Percentiles rank a stretch among this genome's conserved stretches.
Evolutionary conservation across 2,888 invertebrate species (phyloP).

Genomic region (Amiota mariae): DNA sequence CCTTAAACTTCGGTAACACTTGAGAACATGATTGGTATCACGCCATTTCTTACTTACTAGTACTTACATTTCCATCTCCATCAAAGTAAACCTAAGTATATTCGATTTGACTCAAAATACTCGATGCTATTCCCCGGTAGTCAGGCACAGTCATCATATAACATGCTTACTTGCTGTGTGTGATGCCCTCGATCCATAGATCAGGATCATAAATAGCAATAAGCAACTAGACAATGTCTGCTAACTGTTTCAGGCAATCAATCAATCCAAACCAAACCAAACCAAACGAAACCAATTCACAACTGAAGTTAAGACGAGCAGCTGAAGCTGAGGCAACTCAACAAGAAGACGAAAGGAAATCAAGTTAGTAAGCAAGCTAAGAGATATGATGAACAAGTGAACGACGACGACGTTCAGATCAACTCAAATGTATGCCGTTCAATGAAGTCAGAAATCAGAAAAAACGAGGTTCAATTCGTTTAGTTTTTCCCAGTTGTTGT

Average conservation of each 20-base stretch:
- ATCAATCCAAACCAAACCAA: slow-evolving; percentile 61
- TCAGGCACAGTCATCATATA: background rate
- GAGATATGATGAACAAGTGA: slow-evolving; percentile 22
- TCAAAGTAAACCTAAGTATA: background rate
- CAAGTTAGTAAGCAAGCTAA: no score
- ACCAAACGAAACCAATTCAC: slow-evolving; percentile 33
- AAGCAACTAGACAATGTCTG: slow-evolving; percentile 66
- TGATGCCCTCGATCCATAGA: slow-evolving; percentile 71
- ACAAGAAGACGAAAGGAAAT: background rate
- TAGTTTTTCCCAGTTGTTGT: slow-evolving; percentile 28
- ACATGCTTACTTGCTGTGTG: slow-evolving; percentile 50
- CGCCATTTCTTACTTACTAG: slow-evolving; percentile 14
- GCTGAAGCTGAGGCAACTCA: slow-evolving; percentile 31
- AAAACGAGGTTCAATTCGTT: slow-evolving; percentile 61
- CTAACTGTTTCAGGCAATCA: slow-evolving; percentile 72
- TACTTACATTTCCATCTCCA: background rate
- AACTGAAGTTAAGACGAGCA: slow-evolving; percentile 29
- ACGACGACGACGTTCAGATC: background rate
- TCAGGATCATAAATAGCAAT: slow-evolving; percentile 72
- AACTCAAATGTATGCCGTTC: slow-evolving; percentile 13
- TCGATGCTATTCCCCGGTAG: background rate
- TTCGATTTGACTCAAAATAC: background rate
- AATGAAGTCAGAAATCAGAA: slow-evolving; percentile 37
- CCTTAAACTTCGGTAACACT: slow-evolving; percentile 31
- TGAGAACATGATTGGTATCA: slow-evolving; percentile 26